A percentile compares a stretch with the other conserved stretches of the same genome.
Conservation (phyloP, 2,113 vertebrate species). For the Corvus cornix region DNA sequence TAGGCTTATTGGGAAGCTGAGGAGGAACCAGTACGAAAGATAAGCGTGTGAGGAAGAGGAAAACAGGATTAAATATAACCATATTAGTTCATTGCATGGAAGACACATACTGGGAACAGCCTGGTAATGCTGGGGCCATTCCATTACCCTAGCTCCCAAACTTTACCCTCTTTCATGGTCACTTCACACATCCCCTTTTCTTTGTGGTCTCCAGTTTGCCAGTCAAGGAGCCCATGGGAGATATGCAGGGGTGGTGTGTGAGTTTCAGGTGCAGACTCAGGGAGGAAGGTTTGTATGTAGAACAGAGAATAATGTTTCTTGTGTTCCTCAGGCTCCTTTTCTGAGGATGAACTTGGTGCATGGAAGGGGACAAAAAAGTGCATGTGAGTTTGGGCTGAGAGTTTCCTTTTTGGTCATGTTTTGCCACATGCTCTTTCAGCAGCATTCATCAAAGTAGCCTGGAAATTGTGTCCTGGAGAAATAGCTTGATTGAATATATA, state of each 20-base stretch:
- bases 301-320: neutral
- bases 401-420: neutral
- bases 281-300: neutral
- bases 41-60: neutral
- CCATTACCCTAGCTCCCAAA: too few relatives aligned
- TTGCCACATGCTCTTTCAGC: neutral
- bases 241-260: neutral
- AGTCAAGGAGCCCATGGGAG: neutral
- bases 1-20: neutral
- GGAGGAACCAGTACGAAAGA: neutral
- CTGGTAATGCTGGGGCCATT: neutral
- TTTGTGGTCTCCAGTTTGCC: neutral
- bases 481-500: neutral
- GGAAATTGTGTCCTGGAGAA: neutral
- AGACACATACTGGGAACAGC: neutral
- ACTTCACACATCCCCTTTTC: rapidly evolving
- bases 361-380: neutral
- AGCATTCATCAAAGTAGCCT: neutral
- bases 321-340: neutral
- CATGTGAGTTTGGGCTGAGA: neutral
- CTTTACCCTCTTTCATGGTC: neutral
- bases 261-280: neutral
- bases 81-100: neutral
- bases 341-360: neutral
- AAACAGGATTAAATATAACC: neutral